Conservation (phyloP, 2,888 invertebrate species). For the Orthonevra nobilis region DNA sequence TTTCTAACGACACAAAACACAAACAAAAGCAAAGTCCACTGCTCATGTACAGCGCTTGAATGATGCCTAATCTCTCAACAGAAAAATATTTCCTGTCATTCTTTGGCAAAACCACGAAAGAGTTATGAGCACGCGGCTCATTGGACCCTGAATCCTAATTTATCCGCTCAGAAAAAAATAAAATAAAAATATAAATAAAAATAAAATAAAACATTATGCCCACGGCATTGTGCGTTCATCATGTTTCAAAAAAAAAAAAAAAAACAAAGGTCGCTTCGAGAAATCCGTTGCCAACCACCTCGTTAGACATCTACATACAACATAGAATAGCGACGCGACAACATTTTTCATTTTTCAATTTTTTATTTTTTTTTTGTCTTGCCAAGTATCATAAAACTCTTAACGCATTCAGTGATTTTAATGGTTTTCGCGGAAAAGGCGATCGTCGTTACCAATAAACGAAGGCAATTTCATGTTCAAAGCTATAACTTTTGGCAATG, state of each 20-base stretch:
- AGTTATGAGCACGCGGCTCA: slow-evolving; percentile 8
- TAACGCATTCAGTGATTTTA: slow-evolving; percentile 22
- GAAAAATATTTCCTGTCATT: no score
- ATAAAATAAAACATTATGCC: no score
- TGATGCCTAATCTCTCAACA: no score
- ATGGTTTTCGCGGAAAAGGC: slow-evolving; percentile 12
- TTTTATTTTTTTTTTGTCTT: background rate
- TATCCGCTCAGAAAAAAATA: slow-evolving; percentile 9
- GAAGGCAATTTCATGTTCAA: slow-evolving; percentile 10
- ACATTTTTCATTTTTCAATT: slow-evolving; percentile 16
- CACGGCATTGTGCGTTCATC: slow-evolving; percentile 55
- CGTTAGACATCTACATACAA: slow-evolving; percentile 24
- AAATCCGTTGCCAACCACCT: slow-evolving; percentile 45
- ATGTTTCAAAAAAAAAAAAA: slow-evolving; percentile 14
- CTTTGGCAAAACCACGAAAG: background rate
- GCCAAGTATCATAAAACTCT: slow-evolving; percentile 10
- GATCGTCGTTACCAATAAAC: slow-evolving; percentile 13
- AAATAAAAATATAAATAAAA: no score
- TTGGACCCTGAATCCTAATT: slow-evolving; percentile 41
- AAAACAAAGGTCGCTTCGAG: slow-evolving; percentile 47
- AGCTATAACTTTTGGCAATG: slow-evolving; percentile 14
- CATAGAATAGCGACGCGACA: slow-evolving; percentile 14
- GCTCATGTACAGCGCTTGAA: no score
- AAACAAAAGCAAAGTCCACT: slow-evolving; percentile 3
- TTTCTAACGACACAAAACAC: no score